phyloP scores from a whole-genome alignment of 2,888 invertebrate genomes.

The Cactoblastis cactorum region DNA sequence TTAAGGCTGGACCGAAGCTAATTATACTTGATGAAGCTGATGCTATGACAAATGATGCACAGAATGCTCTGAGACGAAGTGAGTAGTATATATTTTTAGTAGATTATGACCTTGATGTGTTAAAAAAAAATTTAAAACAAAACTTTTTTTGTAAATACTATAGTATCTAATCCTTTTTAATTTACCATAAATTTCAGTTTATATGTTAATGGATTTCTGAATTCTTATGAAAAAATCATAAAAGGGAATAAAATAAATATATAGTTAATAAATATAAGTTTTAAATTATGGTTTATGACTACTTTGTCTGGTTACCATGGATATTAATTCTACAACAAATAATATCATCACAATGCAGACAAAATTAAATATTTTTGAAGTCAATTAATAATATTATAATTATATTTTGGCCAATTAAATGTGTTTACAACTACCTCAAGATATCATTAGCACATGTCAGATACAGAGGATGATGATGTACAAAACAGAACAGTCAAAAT shows the following conservation, averaged over 20 bases:
- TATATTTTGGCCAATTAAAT: constrained; percentile 11
- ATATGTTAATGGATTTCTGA: too few species aligned
- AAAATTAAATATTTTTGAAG: neutral
- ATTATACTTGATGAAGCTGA: constrained; percentile 99
- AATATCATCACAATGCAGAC: neutral
- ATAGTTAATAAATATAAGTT: too few species aligned
- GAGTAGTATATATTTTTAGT: constrained; percentile 43
- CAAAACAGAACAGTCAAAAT: constrained; percentile 85
- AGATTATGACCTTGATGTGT: too few species aligned
- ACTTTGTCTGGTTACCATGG: constrained; percentile 36
- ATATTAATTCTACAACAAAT: constrained; percentile 27
- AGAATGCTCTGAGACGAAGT: constrained; percentile 97
- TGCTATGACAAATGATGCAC: constrained; percentile 99
- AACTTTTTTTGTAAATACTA: too few species aligned
- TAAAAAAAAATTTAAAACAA: too few species aligned
- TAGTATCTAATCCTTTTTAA: too few species aligned
- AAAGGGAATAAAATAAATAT: too few species aligned
- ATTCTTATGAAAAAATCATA: too few species aligned
- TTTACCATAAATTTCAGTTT: too few species aligned
- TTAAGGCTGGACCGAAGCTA: constrained; percentile 95
- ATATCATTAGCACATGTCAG: constrained; percentile 74
- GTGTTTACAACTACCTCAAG: constrained; percentile 20
- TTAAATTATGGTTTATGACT: neutral
- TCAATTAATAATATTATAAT: neutral
- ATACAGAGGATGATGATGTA: constrained; percentile 81